Base-by-base conservation (phyloP, 1,140 invertebrate genomes). In the Antheraea mylitta region DNA sequence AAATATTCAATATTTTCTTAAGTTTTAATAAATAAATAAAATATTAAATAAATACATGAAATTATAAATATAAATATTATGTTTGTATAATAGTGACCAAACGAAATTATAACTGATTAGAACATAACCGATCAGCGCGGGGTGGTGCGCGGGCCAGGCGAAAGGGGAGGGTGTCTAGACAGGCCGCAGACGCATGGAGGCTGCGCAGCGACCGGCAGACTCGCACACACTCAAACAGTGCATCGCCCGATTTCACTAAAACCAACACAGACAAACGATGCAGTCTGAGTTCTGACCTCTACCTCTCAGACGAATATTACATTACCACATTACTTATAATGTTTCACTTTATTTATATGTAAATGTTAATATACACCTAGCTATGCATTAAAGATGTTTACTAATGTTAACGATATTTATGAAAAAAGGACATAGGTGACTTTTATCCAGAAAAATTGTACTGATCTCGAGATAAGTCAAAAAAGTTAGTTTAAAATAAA, bases 131-230 rank as follows among this genome's bases (percentile, higher is more conserved):
- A 30, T 19, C 65, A 66, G 73, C 53, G 69, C 67, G 73, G 71
- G 22, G 70, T 30, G 18, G 71, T 60, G 66, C 11, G 71, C 61
- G 69, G 65, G 71, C 64, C 62, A 68, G 70, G 38, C 70, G 77
- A 59, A 69, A 67, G 71, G 72, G 75, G 75, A 76, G 81, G 77
- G 66, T 79, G 89, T 91, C 89, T 90, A 90, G 89, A 90, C 89
- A 84, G 89, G 85, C 85, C 86, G 86, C 87, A 91, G 89, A 91
- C 89, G 84, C 81, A 85, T 78, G 86, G 89, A 90, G 87, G 87
- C 87, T 90, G 89, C 85, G 83, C 85, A 74, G 82, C 79, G 77
- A 75, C 81, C 76, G 73, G 69, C 74, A 67, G 69, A 63, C 81
- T 79, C 87, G 66, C 87, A 89, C 86, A 86, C 86, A 65, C 48